A percentile compares a stretch with the other conserved stretches of the same genome.
phyloP scores from a whole-genome alignment of 2,113 vertebrate species.

The Thymallus thymallus region DNA sequence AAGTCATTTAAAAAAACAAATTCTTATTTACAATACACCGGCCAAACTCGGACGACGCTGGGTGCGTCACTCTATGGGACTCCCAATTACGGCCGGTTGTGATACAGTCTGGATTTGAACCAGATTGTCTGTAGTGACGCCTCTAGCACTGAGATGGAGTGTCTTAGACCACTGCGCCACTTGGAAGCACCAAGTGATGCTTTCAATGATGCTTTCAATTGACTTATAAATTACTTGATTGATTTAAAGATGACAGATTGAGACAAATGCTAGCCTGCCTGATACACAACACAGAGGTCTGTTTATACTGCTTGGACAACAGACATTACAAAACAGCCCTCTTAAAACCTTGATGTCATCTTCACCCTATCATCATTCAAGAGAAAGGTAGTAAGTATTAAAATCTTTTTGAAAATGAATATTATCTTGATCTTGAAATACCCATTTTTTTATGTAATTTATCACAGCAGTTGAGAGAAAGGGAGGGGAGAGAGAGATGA shows the following conservation, averaged over 20 bases:
- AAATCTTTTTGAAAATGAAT: neutral
- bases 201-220: conserved; percentile 10
- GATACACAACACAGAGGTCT: neutral
- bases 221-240: neutral
- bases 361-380: conserved; percentile 2
- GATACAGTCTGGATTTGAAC: no score
- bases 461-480: neutral
- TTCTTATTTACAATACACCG: no score
- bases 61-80: no score
- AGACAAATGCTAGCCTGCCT: neutral
- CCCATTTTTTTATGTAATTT: no score
- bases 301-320: neutral
- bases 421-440: no score
- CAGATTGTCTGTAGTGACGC: no score
- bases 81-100: no score
- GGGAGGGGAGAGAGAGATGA: neutral
- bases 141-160: no score
- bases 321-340: neutral
- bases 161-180: no score
- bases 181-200: no score
- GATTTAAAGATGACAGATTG: neutral
- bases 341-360: neutral
- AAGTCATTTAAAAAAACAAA: no score
- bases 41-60: no score
- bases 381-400: neutral